These are phyloP conservation scores for Cactoblastis cactorum DNA, from an alignment of 2,888 invertebrate species.

Conservation along the genomic window DNA sequence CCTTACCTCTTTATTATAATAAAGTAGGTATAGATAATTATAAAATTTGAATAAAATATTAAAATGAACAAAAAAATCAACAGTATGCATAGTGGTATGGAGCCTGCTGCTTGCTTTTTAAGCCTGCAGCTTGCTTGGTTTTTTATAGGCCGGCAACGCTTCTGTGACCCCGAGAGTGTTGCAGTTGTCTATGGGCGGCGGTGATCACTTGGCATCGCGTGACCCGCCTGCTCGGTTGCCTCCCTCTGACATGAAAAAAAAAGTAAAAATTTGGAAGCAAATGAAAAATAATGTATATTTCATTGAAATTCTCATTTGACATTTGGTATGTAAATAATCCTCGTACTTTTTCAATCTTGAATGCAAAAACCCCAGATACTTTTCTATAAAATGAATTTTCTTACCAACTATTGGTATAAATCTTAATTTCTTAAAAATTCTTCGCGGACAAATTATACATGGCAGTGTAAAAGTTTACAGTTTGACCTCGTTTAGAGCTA, in stretches of 20 bases:
- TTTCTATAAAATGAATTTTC: conserved; percentile 6
- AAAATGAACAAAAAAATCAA: too few relatives aligned
- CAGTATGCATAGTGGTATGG: too few relatives aligned
- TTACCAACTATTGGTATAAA: conserved; percentile 18
- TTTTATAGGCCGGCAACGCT: too few relatives aligned
- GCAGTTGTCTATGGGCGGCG: too few relatives aligned
- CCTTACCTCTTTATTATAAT: too few relatives aligned
- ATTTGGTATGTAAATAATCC: conserved; percentile 5
- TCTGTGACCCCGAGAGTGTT: too few relatives aligned
- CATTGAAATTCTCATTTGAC: conserved; percentile 6
- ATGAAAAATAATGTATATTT: conserved; percentile 2
- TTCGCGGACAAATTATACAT: conserved; percentile 30
- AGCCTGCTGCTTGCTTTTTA: too few relatives aligned
- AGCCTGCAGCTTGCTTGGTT: too few relatives aligned
- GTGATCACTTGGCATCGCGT: too few relatives aligned
- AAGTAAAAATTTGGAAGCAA: background rate
- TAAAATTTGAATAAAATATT: too few relatives aligned
- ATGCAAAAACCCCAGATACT: conserved; percentile 1
- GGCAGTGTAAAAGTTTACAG: conserved; percentile 39
- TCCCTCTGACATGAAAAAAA: background rate
- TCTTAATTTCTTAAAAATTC: conserved; percentile 22
- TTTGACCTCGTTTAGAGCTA: conserved; percentile 63
- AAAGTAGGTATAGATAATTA: too few relatives aligned
- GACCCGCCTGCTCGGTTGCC: too few relatives aligned
- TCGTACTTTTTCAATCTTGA: conserved; percentile 8